Evolutionary conservation across 2,797 vertebrate genomes (phyloP).

Genomic region (Neomorphus geoffroyi): DNA sequence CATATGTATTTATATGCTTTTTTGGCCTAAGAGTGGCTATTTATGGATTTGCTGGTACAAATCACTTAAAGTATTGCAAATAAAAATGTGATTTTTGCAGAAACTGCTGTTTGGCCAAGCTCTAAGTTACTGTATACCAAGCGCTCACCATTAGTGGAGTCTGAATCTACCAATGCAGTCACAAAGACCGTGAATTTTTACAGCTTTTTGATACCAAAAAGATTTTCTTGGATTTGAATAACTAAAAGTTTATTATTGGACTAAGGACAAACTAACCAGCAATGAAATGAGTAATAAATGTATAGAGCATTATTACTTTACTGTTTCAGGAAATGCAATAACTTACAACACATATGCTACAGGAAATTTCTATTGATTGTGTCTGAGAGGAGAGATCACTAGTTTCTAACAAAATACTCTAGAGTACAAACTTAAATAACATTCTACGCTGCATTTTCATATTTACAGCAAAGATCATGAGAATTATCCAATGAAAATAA

Average conservation of each 20-base stretch:
- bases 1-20: fast-evolving
- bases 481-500: neutral
- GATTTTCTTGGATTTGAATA: neutral
- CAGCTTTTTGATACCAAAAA: neutral
- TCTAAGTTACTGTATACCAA: neutral
- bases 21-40: neutral
- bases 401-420: neutral
- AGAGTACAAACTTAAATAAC: neutral
- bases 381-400: neutral
- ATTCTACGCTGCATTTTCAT: neutral
- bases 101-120: neutral
- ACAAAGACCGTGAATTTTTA: neutral
- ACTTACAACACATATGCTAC: neutral
- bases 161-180: neutral
- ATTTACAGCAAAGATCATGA: neutral
- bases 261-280: neutral
- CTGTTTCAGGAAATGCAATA: neutral
- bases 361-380: neutral
- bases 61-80: neutral
- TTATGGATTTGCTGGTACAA: neutral
- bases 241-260: neutral
- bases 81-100: neutral
- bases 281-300: neutral
- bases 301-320: neutral
- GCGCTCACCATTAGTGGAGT: neutral